These are phyloP conservation scores for Tetrapedia diversipes DNA, from an alignment of 2,888 invertebrate species.

Conservation along the genomic window DNA sequence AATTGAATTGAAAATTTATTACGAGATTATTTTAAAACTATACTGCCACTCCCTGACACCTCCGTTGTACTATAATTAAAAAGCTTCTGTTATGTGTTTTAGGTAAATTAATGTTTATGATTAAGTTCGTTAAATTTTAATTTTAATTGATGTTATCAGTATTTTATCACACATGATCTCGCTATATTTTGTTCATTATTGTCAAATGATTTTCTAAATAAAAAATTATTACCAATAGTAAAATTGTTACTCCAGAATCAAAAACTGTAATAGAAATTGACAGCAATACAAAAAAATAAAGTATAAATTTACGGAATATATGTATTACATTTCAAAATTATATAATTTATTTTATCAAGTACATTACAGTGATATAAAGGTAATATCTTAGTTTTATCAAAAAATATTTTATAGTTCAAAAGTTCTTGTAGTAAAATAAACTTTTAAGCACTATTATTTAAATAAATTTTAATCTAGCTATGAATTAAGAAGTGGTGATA, in stretches of 20 bases:
- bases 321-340: no score
- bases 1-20: slow-evolving; percentile 3
- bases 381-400: no score
- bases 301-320: no score
- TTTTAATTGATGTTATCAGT: background rate
- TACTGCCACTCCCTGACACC: slow-evolving; percentile 50
- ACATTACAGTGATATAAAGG: no score
- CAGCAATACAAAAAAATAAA: no score
- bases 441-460: background rate
- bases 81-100: background rate
- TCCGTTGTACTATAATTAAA: slow-evolving; percentile 10
- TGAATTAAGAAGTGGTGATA: background rate
- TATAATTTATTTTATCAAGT: no score
- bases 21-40: background rate
- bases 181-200: background rate
- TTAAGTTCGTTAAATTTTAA: background rate
- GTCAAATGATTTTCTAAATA: no score
- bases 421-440: no score
- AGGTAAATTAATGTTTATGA: background rate
- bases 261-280: no score
- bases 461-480: background rate
- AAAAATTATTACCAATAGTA: no score
- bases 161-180: background rate
- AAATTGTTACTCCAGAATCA: no score
- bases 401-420: no score